phyloP scores from a whole-genome alignment of 2,113 vertebrate genomes.

The Sturnus vulgaris region DNA sequence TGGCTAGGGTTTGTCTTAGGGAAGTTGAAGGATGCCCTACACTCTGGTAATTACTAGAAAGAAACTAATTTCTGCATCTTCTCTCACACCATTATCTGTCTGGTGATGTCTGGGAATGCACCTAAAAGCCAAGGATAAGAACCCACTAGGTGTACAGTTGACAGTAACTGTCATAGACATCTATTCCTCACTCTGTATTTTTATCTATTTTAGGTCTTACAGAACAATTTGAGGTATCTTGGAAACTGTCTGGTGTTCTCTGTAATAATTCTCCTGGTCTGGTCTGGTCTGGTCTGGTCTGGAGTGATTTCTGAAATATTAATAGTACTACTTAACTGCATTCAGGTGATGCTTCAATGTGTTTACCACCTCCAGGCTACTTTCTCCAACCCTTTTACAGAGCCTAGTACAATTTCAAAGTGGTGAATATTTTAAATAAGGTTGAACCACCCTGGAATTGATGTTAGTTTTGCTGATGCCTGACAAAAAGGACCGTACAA shows the following conservation, averaged over 20 bases:
- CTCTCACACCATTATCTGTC: not conserved
- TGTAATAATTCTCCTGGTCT: not conserved
- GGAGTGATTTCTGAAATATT: not conserved
- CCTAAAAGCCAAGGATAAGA: not conserved
- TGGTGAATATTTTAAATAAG: not conserved
- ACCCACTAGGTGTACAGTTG: not conserved
- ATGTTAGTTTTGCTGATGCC: not conserved
- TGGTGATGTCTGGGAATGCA: not conserved
- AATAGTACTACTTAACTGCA: not conserved
- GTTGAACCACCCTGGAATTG: not conserved
- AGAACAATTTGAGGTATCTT: not conserved
- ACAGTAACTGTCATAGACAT: not conserved
- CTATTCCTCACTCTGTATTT: not conserved
- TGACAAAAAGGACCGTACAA: not conserved
- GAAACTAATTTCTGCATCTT: rapidly evolving
- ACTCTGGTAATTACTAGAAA: not conserved
- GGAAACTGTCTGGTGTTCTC: not conserved
- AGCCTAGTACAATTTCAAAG: not conserved
- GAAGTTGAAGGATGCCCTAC: not conserved
- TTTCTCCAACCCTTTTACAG: not conserved
- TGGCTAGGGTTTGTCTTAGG: not conserved
- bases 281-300: not conserved
- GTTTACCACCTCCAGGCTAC: not conserved
- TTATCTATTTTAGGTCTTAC: not conserved
- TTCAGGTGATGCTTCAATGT: not conserved